Evolutionary conservation across 2,797 vertebrate species (phyloP).

Genomic region (Ceyx erithaca): DNA sequence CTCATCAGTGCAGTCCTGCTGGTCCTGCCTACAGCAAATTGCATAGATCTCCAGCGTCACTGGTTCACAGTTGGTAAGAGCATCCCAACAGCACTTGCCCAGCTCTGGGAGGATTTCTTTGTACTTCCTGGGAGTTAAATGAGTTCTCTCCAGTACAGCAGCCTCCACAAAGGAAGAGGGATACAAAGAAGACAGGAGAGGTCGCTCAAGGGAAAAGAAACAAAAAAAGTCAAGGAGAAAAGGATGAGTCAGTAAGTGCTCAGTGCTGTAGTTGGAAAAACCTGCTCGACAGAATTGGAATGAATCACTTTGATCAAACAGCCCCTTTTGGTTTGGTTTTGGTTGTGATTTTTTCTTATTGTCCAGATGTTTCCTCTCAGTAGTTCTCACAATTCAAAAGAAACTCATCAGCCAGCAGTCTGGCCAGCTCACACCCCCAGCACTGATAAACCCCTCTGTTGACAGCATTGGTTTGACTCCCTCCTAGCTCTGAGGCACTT

Average conservation of each 20-base stretch:
- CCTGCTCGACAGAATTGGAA: not conserved
- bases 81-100: not conserved
- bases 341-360: not conserved
- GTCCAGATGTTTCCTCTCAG: not conserved
- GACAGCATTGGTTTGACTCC: not conserved
- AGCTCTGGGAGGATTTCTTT: not conserved
- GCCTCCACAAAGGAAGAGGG: not conserved
- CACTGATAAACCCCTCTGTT: not conserved
- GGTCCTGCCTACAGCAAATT: not conserved
- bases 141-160: not conserved
- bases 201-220: conserved; percentile 62
- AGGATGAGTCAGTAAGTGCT: not conserved
- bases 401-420: not conserved
- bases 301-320: not conserved
- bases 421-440: not conserved
- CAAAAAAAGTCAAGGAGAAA: not conserved
- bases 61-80: not conserved
- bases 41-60: not conserved
- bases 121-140: not conserved
- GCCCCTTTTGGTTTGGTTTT: not conserved
- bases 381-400: not conserved
- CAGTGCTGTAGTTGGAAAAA: not conserved
- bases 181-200: conserved; percentile 44
- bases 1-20: not conserved
- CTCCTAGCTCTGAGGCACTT: not conserved